Conservation (phyloP, 2,797 vertebrate species). For the Pangasius macronema region DNA sequence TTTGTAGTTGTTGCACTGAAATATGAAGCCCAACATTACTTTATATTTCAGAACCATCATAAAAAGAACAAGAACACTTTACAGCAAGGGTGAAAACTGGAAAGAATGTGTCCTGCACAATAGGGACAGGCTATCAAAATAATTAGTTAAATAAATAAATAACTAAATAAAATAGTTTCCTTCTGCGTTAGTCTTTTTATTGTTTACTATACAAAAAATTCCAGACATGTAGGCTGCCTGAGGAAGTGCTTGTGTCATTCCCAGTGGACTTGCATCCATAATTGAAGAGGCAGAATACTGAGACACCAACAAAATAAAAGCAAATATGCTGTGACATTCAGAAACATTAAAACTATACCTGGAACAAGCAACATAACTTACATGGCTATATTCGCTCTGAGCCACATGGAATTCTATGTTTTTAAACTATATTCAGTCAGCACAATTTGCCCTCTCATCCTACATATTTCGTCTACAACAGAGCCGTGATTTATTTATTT, state of each 20-base stretch:
- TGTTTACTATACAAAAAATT: constrained; percentile 16
- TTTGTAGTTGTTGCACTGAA: not conserved
- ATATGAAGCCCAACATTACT: not conserved
- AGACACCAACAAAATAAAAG: constrained; percentile 49
- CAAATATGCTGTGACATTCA: constrained; percentile 62
- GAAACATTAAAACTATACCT: constrained; percentile 50
- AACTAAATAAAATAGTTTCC: not conserved
- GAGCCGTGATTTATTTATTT: constrained; percentile 32
- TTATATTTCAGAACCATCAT: not conserved
- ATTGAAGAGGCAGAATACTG: constrained; percentile 24
- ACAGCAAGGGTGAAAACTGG: not conserved
- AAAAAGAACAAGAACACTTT: not conserved
- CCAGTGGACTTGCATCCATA: constrained; percentile 10
- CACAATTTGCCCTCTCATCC: constrained; percentile 37
- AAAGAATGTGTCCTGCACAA: not conserved
- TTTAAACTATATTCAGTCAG: constrained; percentile 35
- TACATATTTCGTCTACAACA: constrained; percentile 26
- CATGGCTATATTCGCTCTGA: constrained; percentile 34
- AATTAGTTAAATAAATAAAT: not conserved
- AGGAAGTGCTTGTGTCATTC: constrained; percentile 5
- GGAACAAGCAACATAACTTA: constrained; percentile 42
- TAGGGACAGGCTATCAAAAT: not conserved
- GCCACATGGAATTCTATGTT: constrained; percentile 42
- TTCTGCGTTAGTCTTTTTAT: not conserved
- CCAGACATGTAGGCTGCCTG: not conserved